Base-by-base conservation (phyloP, 2,888 invertebrate genomes). In the Agrilus biguttatus region DNA sequence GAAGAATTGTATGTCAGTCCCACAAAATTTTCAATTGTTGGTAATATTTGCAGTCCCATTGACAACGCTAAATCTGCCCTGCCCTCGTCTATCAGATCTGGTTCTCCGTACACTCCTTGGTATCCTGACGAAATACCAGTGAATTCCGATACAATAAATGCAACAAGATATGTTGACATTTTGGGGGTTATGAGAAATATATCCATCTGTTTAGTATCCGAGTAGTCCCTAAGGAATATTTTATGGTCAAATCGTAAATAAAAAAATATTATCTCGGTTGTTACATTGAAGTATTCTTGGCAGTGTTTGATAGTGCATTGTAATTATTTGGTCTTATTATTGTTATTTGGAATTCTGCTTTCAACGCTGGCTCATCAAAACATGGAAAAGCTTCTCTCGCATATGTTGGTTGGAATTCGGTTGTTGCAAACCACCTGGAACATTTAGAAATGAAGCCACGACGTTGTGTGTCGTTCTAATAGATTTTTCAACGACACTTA, bases 131-230 rank as follows among this genome's bases (percentile, higher is more conserved):
- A 37, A 33, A 19, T 37, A 19, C 5, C 5, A 3, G 19, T 72
- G 52, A 83, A 84, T 58, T 86, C 83, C 1, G 80, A 80, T 13
- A 88, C 77, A 1, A 82, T 76, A 55, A 83, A 84, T 0, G 87
- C 88, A 3, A 88, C 80, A 17, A 89, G 67, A 55, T 89, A 89
- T 0, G 87, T 84, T 17, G 83, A 83, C 85, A 87, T 89, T 13
- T 58, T 13, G 2, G 70, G 71, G 1, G 71, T 65, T 14, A 51
- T 67, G 32, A 58, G 47, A 10, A 60, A 66, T 46, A 5, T 2
- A 19, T 19, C 19, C 5, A 19, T 19, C 19, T 19, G 19, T 19
- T 19, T 19, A 5, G 19, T 19, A 32, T 33, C 33, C 36, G 34
- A 19, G 3, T 14, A 17, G 8, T 37, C 14, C 33, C 14, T 32